Conservation (phyloP, 2,797 vertebrate species). For the Apodemus agrarius region DNA sequence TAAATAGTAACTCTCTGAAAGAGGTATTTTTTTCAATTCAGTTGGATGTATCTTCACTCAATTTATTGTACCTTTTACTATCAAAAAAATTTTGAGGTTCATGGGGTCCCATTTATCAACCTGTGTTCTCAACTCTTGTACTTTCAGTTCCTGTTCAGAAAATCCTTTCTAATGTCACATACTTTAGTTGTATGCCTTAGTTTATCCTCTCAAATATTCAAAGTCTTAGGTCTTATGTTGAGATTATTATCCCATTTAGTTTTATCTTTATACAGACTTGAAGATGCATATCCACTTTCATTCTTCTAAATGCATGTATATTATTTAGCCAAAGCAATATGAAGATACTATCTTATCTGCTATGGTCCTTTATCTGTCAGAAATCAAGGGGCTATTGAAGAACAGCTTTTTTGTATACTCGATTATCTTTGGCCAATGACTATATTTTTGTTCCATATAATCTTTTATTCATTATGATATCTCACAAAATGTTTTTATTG, state of each 20-base stretch:
- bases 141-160: neutral
- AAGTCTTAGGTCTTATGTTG: neutral
- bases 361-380: neutral
- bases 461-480: neutral
- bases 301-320: neutral
- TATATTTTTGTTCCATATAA: neutral
- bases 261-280: neutral
- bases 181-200: neutral
- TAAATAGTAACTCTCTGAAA: neutral
- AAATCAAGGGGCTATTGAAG: neutral
- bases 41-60: neutral
- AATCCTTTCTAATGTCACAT: neutral
- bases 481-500: neutral
- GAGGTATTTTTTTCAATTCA: neutral
- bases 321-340: neutral
- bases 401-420: neutral
- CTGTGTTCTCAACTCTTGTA: neutral
- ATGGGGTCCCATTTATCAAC: neutral
- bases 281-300: neutral
- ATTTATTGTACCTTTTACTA: neutral
- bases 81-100: neutral
- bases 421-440: neutral
- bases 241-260: neutral
- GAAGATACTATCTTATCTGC: neutral
- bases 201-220: neutral